Base-by-base conservation (phyloP, 2,113 vertebrate genomes). In the Hyla sarda region DNA sequence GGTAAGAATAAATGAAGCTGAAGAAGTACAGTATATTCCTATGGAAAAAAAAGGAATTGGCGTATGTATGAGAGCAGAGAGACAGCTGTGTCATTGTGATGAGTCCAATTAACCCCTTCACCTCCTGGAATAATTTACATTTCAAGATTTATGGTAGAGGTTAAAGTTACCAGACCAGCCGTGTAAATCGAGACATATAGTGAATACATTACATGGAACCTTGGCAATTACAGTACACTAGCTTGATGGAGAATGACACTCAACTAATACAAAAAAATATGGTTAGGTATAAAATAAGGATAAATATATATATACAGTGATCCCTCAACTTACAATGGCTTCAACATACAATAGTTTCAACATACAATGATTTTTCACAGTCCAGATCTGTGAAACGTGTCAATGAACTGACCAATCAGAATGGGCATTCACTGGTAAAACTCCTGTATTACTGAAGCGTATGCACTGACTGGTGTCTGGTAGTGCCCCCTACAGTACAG, bases 1-100 rank as follows among this genome's bases (percentile, higher is more conserved):
- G 78, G 85, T 87, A 77, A 82, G 79, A 87, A 87, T 82, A 87
- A 87, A 87, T 87, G 85, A 87, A 87, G 85, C 85, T 82, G 52
- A 82, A 87, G 85, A 58, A 41, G 60, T 30, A 82, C 67, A 60
- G 54, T 74, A 58, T 82, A 82, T 87, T 87, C 85, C 85, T 87
- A 87, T 87, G 85, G 85, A 87, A 80, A 67, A 81, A n/a, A 48
- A 37, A 25, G 56, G 19, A 79, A 69, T 52, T 1, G 21, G 25
- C 16, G 67, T 28, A 62, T 52, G n/a, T 54, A 54, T 2, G 25
- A 25, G 23, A 58, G 62, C 32, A 62, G 48, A 30, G 52, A 73
- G 77, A 86, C 84, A 81, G 48, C 77, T 72, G 50, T 81, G 76
- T 45, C 77, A 32, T 81, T 73, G 37, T 58, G 77, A 72, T 56